Evolutionary conservation across 53 echinoderm and acorn worm species (phyloP).

Genomic region (Paelopatides confundens): DNA sequence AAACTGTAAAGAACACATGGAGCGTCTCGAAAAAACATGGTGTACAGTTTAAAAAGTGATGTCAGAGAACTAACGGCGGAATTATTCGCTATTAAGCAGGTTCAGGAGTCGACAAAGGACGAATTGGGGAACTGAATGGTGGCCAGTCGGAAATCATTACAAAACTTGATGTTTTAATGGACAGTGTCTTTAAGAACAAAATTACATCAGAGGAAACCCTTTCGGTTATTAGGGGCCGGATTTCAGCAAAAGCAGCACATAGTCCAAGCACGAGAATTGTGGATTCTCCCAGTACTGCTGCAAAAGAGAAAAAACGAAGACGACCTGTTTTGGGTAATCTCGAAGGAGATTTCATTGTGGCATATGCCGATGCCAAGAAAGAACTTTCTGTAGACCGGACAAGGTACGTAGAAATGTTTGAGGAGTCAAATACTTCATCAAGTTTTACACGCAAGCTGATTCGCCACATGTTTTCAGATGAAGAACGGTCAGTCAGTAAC

Average conservation of each 20-base stretch:
- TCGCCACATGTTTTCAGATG: neutral
- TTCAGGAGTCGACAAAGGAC: neutral
- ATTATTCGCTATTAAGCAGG: neutral
- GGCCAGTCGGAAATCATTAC: neutral
- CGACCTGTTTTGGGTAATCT: neutral
- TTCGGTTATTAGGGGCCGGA: neutral
- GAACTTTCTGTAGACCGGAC: neutral
- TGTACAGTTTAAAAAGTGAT: neutral
- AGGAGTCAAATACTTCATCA: neutral
- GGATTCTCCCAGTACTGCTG: neutral
- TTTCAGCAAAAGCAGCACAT: neutral
- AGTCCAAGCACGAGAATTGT: neutral
- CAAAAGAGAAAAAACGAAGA: neutral
- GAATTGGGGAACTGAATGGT: neutral
- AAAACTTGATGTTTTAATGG: neutral
- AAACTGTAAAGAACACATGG: no score
- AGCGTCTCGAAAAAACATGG: neutral
- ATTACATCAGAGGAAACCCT: conserved; percentile 4
- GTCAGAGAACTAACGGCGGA: neutral
- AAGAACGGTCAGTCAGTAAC: neutral
- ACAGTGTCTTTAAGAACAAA: neutral
- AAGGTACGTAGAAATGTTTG: neutral
- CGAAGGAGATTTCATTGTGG: neutral
- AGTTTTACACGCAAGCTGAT: conserved; percentile 15
- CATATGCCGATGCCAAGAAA: conserved; percentile 2